Base-by-base conservation (phyloP, 2,113 vertebrate species). In the Seriola rivoliana region DNA sequence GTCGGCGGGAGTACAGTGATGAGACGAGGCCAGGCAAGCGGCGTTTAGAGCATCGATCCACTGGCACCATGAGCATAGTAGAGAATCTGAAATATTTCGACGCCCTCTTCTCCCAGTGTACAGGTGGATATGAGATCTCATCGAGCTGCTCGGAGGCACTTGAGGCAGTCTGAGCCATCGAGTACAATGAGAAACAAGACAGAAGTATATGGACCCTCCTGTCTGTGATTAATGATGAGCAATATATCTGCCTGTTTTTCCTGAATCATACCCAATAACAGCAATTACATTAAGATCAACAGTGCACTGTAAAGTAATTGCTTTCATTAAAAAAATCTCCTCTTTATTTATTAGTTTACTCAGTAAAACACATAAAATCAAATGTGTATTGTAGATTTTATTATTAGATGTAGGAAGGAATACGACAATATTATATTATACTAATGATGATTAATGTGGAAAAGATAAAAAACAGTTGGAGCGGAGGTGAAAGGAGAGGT, bases 1-100 rank as follows among this genome's bases (percentile, higher is more conserved):
- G 97, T 97, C 96, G 96, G 96, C 95, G 82, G 95, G 94, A 96
- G 92, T 96, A 97, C 97, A 96, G 95, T 97, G 96, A 97, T 95
- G 96, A 96, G 93, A 94, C 93, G 77, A 87, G 91, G 81, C 88
- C 87, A 78, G 91, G 88, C 93, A 93, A 94, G 91, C 94, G 32
- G 78, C 86, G 88, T 93, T 92, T 83, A 88, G 86, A 84, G 90
- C 81, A 95, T 95, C 93, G 93, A 95, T 95, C 93, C 76, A 57
- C 79, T 50, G 19, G 77, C 79, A 54, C 75, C 58, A 23, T 11
- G 90, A 86, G 92, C 76, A 79, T 85, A 84, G 93, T 82, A 84
- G 69, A 86, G 93, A 93, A 94, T 95, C 85, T 92, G 91, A 94
- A 94, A 94, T 91, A 92, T 92, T 91, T 91, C 87, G 80, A 80